Conservation (phyloP, 2,113 vertebrate genomes). For the Anseranas semipalmata region DNA sequence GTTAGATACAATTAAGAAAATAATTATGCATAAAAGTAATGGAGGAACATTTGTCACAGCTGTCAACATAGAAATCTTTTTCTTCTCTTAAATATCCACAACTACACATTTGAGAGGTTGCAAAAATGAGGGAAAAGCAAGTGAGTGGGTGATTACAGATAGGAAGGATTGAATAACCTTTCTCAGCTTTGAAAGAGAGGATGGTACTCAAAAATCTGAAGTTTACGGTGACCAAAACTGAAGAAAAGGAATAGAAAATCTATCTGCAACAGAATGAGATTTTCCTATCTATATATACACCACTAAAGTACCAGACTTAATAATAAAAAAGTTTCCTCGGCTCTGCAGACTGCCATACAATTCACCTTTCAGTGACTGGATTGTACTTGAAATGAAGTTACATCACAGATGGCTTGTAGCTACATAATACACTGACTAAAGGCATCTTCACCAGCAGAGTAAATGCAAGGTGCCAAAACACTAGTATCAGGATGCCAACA, state of each 20-base stretch:
- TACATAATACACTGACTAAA: not conserved
- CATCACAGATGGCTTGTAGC: not conserved
- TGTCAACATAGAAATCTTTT: not conserved
- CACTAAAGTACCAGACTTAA: not conserved
- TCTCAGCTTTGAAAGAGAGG: not conserved
- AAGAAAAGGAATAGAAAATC: not conserved
- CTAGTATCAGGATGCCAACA: not conserved
- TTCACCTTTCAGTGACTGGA: not conserved
- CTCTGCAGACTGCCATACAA: not conserved
- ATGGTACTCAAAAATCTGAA: not conserved
- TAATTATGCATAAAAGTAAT: constrained; percentile 11
- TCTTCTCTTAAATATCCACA: not conserved
- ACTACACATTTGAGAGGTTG: not conserved
- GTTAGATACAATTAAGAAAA: constrained; percentile 34
- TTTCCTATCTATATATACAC: not conserved
- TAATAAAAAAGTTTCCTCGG: not conserved
- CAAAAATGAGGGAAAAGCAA: not conserved
- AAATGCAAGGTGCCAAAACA: not conserved
- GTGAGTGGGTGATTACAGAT: not conserved
- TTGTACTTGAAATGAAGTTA: not conserved
- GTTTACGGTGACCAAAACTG: not conserved
- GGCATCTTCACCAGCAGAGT: not conserved
- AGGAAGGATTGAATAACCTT: not conserved
- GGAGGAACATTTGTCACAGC: constrained; percentile 30
- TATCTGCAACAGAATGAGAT: not conserved